Percentiles rank a stretch among this genome's conserved stretches.
Evolutionary conservation across 1,140 invertebrate genomes (phyloP).

Genomic region (Oscheius sp.): DNA sequence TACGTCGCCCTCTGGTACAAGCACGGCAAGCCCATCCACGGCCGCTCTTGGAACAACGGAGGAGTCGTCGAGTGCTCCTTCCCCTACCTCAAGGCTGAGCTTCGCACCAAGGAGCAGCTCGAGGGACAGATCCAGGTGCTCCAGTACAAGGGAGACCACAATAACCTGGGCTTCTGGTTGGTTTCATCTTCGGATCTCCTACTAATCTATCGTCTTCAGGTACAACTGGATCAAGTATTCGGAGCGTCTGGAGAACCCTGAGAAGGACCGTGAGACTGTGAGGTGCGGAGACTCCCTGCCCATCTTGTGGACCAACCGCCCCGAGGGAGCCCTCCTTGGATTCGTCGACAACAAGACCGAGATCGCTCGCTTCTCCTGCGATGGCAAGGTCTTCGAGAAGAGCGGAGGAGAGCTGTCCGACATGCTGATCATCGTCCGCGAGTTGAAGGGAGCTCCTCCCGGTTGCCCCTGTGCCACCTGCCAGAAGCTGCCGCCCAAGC

Average conservation of each 20-base stretch:
- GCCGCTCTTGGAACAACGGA: constrained; percentile 49
- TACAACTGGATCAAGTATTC: constrained; percentile 57
- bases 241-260: constrained; percentile 45
- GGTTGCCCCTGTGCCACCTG: constrained; percentile 30
- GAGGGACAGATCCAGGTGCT: constrained; percentile 48
- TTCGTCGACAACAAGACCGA: constrained; percentile 53
- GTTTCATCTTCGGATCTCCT: too few relatives aligned
- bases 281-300: constrained; percentile 51
- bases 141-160: constrained; percentile 54
- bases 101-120: constrained; percentile 42
- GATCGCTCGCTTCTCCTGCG: constrained; percentile 42
- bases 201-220: too few relatives aligned
- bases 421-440: constrained; percentile 48
- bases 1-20: constrained; percentile 53
- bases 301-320: constrained; percentile 43
- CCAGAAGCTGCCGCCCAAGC: constrained; percentile 16
- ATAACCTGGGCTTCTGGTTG: constrained; percentile 49
- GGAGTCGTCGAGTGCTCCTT: constrained; percentile 50
- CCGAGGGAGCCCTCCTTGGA: constrained; percentile 43
- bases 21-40: constrained; percentile 49
- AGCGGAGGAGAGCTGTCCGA: constrained; percentile 33
- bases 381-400: constrained; percentile 41
- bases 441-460: constrained; percentile 39
- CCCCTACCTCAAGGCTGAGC: constrained; percentile 47
- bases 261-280: constrained; percentile 42